Percentiles rank a stretch among this genome's conserved stretches.
These are phyloP conservation scores for Azorinus chamasolen DNA, from an alignment of 2,888 invertebrate genomes.

Conservation along the genomic window DNA sequence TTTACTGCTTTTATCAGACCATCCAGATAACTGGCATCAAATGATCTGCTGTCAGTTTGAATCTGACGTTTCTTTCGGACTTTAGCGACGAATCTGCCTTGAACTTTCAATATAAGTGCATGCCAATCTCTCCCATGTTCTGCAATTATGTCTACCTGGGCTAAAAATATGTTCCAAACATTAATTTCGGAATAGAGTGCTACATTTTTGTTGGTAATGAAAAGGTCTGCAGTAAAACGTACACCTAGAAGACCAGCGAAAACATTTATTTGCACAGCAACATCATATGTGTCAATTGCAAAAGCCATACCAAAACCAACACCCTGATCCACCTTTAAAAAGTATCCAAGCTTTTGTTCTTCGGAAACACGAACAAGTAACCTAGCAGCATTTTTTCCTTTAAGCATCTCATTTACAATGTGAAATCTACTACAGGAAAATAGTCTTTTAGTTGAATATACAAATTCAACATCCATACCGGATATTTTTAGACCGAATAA, in stretches of 20 bases:
- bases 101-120: conserved; percentile 31
- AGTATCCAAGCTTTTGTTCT: conserved; percentile 10
- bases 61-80: too few relatives aligned
- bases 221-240: conserved; percentile 19
- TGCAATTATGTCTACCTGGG: conserved; percentile 36
- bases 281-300: neutral
- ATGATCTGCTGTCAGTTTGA: conserved; percentile 24
- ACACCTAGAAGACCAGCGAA: conserved; percentile 33
- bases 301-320: conserved; percentile 32
- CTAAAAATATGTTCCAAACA: conserved; percentile 49
- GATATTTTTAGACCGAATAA: conserved; percentile 27
- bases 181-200: conserved; percentile 42
- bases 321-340: conserved; percentile 19
- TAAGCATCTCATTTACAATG: conserved; percentile 29
- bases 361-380: conserved; percentile 14
- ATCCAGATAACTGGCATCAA: conserved; percentile 57
- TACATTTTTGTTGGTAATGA: conserved; percentile 30
- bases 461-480: conserved; percentile 51
- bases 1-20: conserved; percentile 26
- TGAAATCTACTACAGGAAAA: conserved; percentile 22
- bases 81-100: conserved; percentile 48
- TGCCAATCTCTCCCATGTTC: conserved; percentile 42
- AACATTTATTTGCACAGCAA: conserved; percentile 25
- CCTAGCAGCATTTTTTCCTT: conserved; percentile 40
- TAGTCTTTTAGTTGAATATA: conserved; percentile 25